These are phyloP conservation scores for Erynnis tages DNA, from an alignment of 2,888 invertebrate genomes.

Conservation along the genomic window DNA sequence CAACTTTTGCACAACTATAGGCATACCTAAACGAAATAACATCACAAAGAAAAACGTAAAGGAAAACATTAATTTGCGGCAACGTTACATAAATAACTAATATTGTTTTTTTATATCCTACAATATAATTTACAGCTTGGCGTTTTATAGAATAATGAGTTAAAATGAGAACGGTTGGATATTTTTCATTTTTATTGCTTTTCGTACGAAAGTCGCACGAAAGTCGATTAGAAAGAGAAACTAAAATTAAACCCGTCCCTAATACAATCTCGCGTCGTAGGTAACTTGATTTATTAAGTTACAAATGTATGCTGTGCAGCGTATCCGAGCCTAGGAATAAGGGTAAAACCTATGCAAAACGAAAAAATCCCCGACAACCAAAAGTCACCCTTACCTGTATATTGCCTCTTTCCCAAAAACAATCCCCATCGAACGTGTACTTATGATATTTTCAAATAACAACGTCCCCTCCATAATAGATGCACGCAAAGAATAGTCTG, in stretches of 20 bases:
- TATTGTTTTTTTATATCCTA: conserved; percentile 1
- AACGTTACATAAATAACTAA: conserved; percentile 11
- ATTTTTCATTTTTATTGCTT: too few relatives aligned
- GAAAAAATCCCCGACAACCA: neutral
- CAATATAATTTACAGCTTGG: conserved; percentile 5
- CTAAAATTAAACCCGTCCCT: too few relatives aligned
- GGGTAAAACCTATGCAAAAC: neutral
- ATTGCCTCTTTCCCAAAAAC: conserved; percentile 19
- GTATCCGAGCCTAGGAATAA: too few relatives aligned
- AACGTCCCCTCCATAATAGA: conserved; percentile 15
- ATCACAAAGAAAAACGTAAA: conserved; percentile 1
- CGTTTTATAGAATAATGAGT: neutral
- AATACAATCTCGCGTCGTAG: too few relatives aligned
- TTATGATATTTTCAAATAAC: conserved; percentile 20
- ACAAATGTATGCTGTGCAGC: too few relatives aligned
- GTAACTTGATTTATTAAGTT: too few relatives aligned
- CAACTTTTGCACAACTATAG: conserved; percentile 1
- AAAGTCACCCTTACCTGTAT: conserved; percentile 3
- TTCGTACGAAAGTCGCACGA: too few relatives aligned
- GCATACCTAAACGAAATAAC: conserved; percentile 15
- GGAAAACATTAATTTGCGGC: conserved; percentile 9
- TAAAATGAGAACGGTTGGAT: too few relatives aligned
- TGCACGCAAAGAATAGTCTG: conserved; percentile 24
- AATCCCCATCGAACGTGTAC: conserved; percentile 16
- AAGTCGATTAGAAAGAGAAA: too few relatives aligned